These are phyloP conservation scores for Mobula birostris DNA, from an alignment of 2,113 vertebrate species.

Conservation along the genomic window DNA sequence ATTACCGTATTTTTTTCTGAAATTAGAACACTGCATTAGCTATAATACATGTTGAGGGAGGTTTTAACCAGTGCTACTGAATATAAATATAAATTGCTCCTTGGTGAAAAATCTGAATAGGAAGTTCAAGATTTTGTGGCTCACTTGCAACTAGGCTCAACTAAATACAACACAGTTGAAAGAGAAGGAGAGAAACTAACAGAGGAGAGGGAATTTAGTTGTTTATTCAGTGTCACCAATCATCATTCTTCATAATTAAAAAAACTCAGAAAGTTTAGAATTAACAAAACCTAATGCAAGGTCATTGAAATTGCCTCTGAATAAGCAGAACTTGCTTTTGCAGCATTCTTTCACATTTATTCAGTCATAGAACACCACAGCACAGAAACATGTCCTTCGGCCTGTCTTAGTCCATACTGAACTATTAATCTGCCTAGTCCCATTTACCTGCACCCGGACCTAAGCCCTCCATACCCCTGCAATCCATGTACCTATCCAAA, in stretches of 20 bases:
- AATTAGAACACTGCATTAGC: not conserved
- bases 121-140: not conserved
- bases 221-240: not conserved
- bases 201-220: not conserved
- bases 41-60: not conserved
- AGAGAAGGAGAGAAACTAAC: not conserved
- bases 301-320: not conserved
- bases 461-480: no score
- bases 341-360: no score
- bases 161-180: not conserved
- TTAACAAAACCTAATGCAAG: not conserved
- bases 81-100: not conserved
- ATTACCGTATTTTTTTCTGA: not conserved
- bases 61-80: not conserved
- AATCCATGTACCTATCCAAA: no score
- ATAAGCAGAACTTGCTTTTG: not conserved
- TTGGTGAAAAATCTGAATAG: not conserved
- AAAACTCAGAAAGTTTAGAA: not conserved
- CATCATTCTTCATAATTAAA: not conserved
- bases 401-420: no score
- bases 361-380: no score
- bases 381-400: no score
- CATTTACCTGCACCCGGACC: no score
- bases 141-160: no score
- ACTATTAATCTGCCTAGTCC: no score